phyloP scores from a whole-genome alignment of 2,113 vertebrate genomes.

The Anoura caudifer region DNA sequence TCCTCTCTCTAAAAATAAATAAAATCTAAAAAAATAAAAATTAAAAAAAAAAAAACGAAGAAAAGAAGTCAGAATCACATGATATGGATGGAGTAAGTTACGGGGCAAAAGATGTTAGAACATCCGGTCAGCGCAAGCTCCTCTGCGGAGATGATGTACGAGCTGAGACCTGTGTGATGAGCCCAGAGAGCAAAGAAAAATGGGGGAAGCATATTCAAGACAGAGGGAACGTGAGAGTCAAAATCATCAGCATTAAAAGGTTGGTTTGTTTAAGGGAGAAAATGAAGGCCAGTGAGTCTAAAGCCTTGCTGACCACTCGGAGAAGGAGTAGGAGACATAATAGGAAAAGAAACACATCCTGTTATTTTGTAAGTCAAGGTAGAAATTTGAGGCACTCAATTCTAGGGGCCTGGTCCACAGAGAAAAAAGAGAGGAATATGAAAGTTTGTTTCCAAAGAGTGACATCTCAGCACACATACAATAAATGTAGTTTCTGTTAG shows the following conservation, averaged over 20 bases:
- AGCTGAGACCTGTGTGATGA: not conserved
- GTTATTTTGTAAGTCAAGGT: not conserved
- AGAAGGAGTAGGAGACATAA: not conserved
- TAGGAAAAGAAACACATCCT: not conserved
- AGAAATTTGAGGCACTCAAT: not conserved
- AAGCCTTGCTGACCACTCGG: not conserved
- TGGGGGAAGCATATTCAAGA: not conserved
- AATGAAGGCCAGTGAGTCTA: not conserved
- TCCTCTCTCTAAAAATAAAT: no score
- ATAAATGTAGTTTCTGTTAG: not conserved
- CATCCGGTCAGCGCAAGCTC: not conserved
- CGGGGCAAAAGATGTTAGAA: not conserved
- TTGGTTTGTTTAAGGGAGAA: not conserved
- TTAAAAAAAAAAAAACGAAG: not conserved
- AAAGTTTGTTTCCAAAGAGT: not conserved
- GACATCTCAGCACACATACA: not conserved
- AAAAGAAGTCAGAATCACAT: not conserved
- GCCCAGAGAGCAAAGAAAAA: not conserved
- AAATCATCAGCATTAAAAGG: not conserved
- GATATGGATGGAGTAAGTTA: rapidly evolving
- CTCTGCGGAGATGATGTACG: not conserved
- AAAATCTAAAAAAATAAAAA: no score
- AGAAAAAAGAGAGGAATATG: not conserved
- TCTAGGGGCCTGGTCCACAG: not conserved
- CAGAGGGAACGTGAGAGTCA: not conserved